These are phyloP conservation scores for Magallana angulata DNA, from an alignment of 1,140 invertebrate species.

Conservation along the genomic window DNA sequence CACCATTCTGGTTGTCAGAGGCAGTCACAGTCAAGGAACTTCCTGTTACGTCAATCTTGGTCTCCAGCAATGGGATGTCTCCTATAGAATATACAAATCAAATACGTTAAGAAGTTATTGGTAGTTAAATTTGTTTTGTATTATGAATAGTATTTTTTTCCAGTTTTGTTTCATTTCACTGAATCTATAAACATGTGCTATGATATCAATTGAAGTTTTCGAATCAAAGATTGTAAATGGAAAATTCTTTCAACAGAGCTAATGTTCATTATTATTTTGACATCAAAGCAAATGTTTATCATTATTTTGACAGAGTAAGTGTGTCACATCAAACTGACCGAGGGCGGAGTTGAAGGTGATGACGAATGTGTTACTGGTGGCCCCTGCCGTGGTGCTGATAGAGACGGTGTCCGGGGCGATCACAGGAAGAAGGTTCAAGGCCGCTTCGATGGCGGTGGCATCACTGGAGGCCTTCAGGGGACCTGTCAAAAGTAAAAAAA, in stretches of 20 bases:
- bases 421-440: conserved; percentile 37
- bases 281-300: too few species aligned
- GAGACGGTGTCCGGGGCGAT: conserved; percentile 43
- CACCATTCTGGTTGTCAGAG: conserved; percentile 54
- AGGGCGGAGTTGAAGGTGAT: conserved; percentile 37
- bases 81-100: conserved; percentile 9
- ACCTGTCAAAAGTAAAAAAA: conserved; percentile 11
- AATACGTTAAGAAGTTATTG: too few species aligned
- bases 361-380: conserved; percentile 31
- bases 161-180: too few species aligned
- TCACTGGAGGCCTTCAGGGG: conserved; percentile 30
- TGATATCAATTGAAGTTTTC: too few species aligned
- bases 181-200: too few species aligned
- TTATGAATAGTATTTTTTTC: too few species aligned
- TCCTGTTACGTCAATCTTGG: conserved; percentile 18
- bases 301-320: too few species aligned
- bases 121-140: too few species aligned
- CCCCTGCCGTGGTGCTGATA: not conserved
- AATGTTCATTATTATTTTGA: too few species aligned
- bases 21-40: conserved; percentile 43
- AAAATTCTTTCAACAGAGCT: too few species aligned
- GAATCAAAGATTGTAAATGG: too few species aligned
- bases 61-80: conserved; percentile 23
- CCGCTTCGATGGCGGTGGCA: not conserved
- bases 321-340: not conserved